These are phyloP conservation scores for Zaprionus ornatus DNA, from an alignment of 1,140 invertebrate species.

Conservation along the genomic window DNA sequence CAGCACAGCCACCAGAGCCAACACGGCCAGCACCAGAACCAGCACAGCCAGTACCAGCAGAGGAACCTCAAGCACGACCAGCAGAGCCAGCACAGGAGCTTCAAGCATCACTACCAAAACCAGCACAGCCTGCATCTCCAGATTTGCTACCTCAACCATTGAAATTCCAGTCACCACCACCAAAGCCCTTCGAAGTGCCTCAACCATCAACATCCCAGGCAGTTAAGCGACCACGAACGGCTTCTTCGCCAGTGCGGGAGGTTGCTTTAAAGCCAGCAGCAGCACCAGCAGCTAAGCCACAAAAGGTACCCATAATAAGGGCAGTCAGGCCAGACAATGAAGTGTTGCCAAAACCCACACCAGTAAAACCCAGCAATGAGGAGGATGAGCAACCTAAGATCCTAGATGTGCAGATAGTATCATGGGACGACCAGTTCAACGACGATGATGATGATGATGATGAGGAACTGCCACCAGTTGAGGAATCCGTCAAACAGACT, in stretches of 20 bases:
- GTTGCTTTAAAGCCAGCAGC: neutral
- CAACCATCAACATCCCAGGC: too few species aligned
- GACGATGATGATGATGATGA: neutral
- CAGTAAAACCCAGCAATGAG: neutral
- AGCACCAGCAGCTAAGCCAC: neutral
- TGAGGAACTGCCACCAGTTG: conserved; percentile 40
- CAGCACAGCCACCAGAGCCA: neutral
- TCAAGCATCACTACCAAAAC: neutral
- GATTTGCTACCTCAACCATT: neutral
- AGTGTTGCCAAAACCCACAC: neutral
- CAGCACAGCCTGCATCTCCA: neutral
- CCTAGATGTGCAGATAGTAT: conserved; percentile 47
- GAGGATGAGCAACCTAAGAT: conserved; percentile 4
- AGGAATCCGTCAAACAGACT: conserved; percentile 33
- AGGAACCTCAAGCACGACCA: neutral
- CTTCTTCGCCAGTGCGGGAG: too few species aligned
- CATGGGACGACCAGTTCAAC: conserved; percentile 15
- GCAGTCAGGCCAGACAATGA: neutral
- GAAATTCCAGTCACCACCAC: too few species aligned
- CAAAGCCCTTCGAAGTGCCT: too few species aligned
- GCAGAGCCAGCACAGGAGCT: neutral
- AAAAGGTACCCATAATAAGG: neutral
- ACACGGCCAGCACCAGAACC: neutral
- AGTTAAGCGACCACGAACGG: too few species aligned
- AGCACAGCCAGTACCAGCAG: neutral